Percentiles rank a stretch among this genome's conserved stretches.
Conservation (phyloP, 1,140 invertebrate species). For the Papilio polyxenes region DNA sequence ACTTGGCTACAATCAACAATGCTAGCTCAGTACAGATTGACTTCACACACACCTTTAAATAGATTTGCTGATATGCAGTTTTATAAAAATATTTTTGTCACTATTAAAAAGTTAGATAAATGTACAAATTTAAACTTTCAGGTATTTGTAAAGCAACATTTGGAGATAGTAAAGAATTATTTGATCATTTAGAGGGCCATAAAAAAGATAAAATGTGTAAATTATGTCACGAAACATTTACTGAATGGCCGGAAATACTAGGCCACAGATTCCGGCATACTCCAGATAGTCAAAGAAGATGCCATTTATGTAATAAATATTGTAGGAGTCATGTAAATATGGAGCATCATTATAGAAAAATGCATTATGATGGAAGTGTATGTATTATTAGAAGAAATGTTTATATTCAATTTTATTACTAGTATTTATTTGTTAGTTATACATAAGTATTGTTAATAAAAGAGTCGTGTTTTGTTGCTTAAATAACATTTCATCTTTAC, state of each 20-base stretch:
- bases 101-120: too few species aligned
- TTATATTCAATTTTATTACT: too few species aligned
- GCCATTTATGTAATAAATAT: constrained; percentile 60
- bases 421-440: too few species aligned
- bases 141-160: constrained; percentile 60
- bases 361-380: constrained; percentile 56
- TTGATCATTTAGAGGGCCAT: constrained; percentile 51
- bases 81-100: too few species aligned
- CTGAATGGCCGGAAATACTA: constrained; percentile 53
- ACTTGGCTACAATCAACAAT: too few species aligned
- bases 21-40: too few species aligned
- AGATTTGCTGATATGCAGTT: too few species aligned
- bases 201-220: constrained; percentile 48
- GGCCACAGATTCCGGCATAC: constrained; percentile 64
- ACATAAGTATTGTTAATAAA: background rate
- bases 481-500: background rate
- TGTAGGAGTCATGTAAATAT: constrained; percentile 48
- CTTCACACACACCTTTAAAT: too few species aligned
- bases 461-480: background rate
- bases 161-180: constrained; percentile 43
- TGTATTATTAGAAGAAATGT: constrained; percentile 8
- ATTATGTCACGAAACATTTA: constrained; percentile 50
- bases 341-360: constrained; percentile 61
- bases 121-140: constrained; percentile 47
- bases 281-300: constrained; percentile 43